Base-by-base conservation (phyloP, 2,888 invertebrate genomes). In the Keiferia lycopersicella region DNA sequence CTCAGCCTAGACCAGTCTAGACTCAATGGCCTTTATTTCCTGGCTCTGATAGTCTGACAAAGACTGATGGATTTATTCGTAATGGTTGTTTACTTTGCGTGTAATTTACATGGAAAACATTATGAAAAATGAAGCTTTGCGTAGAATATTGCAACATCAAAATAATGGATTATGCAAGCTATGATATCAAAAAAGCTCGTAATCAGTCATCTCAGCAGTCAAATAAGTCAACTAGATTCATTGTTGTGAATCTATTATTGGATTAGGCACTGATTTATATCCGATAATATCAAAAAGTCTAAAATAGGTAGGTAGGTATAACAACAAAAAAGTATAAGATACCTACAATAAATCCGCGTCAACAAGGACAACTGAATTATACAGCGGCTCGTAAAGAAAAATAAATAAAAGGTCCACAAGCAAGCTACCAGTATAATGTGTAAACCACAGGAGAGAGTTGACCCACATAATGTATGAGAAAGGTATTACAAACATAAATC, bases 401-500 rank as follows among this genome's bases (percentile, higher is more conserved):
- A 64, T 48, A 41, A 57, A 20, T 45, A 22, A 16, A n/a, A n/a
- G 34, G 26, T 26, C 16, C 18, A 62, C 39, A 62, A 58, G 20
- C 26, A 26, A 26, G 26, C 26, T 26, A 26, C 11, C 48, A 62
- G 53, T 60, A 45, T 16, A n/a, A 45, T 16, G 45, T 61, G 14
- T 56, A 45, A 16, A 45, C 61, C 39, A 16, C 22, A 26, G 48
- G 62, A 59, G 30, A 16, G 53, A 34, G 57, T 61, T 65, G 61
- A 60, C 63, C 62, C 39, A 65, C 65, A 53, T 65, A 61, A 65
- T 65, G 60, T 61, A 65, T 57, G 26, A 61, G 63, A 22, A 34
- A 34, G 48, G 16, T 30, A 61, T 62, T 60, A 20, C 60, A 18
- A 39, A 26, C 45, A 26, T 65, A 63, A 63, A 65, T 65, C 65